Evolutionary conservation across 2,888 invertebrate species (phyloP).

Genomic region (Copidosoma aretas): DNA sequence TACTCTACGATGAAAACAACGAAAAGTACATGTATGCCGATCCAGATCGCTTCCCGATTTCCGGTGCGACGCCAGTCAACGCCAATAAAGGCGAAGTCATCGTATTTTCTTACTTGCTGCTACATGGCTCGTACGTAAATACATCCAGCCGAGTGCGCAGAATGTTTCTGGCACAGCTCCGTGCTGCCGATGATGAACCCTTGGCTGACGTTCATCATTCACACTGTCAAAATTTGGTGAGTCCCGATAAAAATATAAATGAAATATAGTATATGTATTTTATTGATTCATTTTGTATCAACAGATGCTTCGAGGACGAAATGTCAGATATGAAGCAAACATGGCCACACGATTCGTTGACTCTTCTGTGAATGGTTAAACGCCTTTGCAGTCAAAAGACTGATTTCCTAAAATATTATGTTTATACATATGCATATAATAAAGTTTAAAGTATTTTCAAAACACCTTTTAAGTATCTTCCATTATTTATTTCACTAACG

Average conservation of each 20-base stretch:
- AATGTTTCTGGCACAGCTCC: conserved; percentile 67
- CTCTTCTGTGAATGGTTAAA: conserved; percentile 20
- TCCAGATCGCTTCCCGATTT: conserved; percentile 64
- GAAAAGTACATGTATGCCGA: conserved; percentile 65
- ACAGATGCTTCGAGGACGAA: conserved; percentile 63
- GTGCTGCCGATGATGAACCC: conserved; percentile 67
- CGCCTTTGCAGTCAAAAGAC: no score
- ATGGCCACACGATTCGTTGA: conserved; percentile 55
- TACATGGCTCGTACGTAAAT: conserved; percentile 69
- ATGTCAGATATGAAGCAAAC: conserved; percentile 57
- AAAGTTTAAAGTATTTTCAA: no score
- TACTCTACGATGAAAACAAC: conserved; percentile 57
- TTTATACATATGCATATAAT: no score
- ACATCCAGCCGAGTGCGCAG: conserved; percentile 62
- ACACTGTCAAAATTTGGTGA: conserved; percentile 68
- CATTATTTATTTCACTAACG: no score
- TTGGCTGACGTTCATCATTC: conserved; percentile 60
- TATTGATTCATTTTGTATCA: no score
- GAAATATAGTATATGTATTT: no score
- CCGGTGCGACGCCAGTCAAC: conserved; percentile 64
- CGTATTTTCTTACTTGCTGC: conserved; percentile 67
- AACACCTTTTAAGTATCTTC: no score
- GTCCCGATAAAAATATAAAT: no score
- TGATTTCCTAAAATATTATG: no score
- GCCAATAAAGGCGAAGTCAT: conserved; percentile 68